Base-by-base conservation (phyloP, 2,888 invertebrate genomes). In the Nesidiocoris tenuis region DNA sequence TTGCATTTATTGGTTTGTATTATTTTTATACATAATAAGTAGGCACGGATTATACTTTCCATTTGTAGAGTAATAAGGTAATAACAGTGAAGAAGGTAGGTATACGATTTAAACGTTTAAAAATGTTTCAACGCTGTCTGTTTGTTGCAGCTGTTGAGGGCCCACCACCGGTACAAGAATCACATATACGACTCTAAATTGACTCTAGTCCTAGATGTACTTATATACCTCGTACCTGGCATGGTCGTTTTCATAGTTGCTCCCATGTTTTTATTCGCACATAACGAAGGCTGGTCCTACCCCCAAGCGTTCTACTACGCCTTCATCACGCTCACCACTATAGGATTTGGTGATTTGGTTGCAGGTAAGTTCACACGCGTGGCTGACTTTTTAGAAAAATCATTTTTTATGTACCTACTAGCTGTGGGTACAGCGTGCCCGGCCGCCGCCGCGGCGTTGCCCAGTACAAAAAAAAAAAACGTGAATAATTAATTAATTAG, bases 341-440 rank as follows among this genome's bases (percentile, higher is more conserved):
- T 96, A 79, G 95, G 95, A 56, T 96, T 95, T 83, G 96, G 96
- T n/a, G 96, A 96, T 83, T 90, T 89, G 82, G 95, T 96, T 25
- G 94, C 95, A 83, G 93, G 93, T 92, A 84, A 80, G 61, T 16
- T 54, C 39, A 74, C 39, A n/a, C n/a, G n/a, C n/a, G n/a, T n/a
- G 12, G 9, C 12, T n/a, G 68, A 68, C 17, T 24, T 16, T 25
- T 9, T 24, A 7, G 23, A 23, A 3, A 67, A 16, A 17, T 16
- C 12, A 7, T 66, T 71, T 19, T 66, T 18, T 71, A 16, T 54
- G 54, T 7, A 12, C 54, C 9, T 16, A 54, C 16, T 54, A 12
- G 16, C 16, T 54, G 54, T 54, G n/a, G n/a, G n/a, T n/a, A n/a
- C n/a, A n/a, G n/a, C n/a, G n/a, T n/a, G n/a, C n/a, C n/a, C n/a